Conservation (phyloP, 2,797 vertebrate species). For the Vultur gryphus region DNA sequence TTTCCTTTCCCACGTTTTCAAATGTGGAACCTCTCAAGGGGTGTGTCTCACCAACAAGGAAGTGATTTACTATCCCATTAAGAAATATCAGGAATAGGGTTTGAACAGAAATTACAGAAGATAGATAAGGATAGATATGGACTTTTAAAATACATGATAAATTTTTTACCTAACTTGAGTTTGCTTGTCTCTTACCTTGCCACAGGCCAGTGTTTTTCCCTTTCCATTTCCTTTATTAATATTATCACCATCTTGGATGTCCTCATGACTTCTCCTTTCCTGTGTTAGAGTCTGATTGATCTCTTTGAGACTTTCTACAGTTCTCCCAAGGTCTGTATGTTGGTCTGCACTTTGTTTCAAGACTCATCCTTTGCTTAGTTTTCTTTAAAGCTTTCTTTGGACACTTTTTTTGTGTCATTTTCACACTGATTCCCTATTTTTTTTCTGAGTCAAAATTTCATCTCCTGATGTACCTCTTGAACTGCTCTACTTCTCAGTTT, state of each 20-base stretch:
- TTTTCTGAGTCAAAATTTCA: background rate
- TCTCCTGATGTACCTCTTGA: background rate
- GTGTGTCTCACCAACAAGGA: background rate
- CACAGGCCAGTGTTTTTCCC: background rate
- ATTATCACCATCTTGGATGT: background rate
- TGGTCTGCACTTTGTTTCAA: background rate
- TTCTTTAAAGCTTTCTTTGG: background rate
- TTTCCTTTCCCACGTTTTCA: background rate
- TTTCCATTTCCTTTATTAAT: background rate
- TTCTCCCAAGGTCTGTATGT: background rate
- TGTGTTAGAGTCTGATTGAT: background rate
- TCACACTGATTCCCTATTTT: background rate
- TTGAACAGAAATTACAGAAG: background rate
- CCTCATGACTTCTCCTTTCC: background rate
- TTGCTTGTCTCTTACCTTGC: background rate
- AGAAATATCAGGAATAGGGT: background rate
- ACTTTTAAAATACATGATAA: background rate
- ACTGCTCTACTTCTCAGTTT: background rate
- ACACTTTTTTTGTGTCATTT: background rate
- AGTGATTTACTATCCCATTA: background rate
- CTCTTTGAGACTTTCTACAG: background rate
- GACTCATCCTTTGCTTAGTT: background rate
- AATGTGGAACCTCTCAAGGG: background rate
- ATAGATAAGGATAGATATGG: background rate
- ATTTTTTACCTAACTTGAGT: background rate